Evolutionary conservation across 2,888 invertebrate species (phyloP), one percentile per base, ranked within the genome.

Genomic region (Amphipyra tragopoginis): DNA sequence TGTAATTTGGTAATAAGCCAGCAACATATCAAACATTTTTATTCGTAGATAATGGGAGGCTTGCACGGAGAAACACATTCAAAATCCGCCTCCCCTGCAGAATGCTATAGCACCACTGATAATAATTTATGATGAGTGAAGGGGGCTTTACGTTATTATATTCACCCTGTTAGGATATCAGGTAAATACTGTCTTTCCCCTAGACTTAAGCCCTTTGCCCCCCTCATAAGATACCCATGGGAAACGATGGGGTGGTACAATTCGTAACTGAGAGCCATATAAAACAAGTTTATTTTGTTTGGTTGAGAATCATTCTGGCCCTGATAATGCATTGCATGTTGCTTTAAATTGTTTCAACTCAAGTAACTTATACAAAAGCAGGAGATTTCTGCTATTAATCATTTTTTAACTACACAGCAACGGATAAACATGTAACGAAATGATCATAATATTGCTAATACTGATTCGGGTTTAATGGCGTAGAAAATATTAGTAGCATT

Each of bases 111-210:
- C 50, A 49, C 13, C 61, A 15, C 29, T 33, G 45, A 57, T 51
- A 69, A 71, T 75, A 61, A 69, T 70, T 61, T 69, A 56, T 69
- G 63, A 13, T 33, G 33, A 33, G 13, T 13, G 10, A 5, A 75
- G 62, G 52, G 60, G 50, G 36, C n/a, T 40, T n/a, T 50, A 29
- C 57, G 51, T 56, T 74, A 61, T 70, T 69, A 70, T 70, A 71
- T 75, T 75, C 75, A 53, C 54, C 54, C 75, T 44, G 45, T 53
- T 49, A 61, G 49, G 48, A 56, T 60, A 74, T 42, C 53, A 75
- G 53, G 56, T 69, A 62, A 61, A 75, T 61, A 57, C 70, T 63
- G 50, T 10, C 47, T 56, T 36, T 69, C 50, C 75, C 70, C 62
- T 51, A 53, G 42, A 70, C 44, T 50, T 57, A 61, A 69, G 74